Base-by-base conservation (phyloP, 2,797 vertebrate genomes). In the Pogoniulus pusillus region DNA sequence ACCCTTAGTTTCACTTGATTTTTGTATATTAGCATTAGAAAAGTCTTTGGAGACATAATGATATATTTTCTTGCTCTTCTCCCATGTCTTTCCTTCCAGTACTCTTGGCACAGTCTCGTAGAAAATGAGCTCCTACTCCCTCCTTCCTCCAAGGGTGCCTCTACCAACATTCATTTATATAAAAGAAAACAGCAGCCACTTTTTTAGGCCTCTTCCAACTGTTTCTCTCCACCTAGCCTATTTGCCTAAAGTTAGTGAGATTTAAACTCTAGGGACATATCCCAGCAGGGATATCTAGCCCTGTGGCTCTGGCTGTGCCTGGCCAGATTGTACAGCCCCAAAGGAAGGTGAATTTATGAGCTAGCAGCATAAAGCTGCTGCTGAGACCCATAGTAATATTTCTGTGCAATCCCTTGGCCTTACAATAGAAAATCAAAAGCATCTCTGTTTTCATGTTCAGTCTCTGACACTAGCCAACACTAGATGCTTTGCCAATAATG, bases 401-500 rank as follows among this genome's bases (percentile, higher is more conserved):
- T 62, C 74, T 55, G n/a, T 59, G 66, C 63, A 90, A 71, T 32
- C n/a, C 4, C 1, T 47, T 63, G 55, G 53, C 39, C 74, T 86
- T 70, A 37, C 14, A 73, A 20, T 18, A 35, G 22, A 34, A 76
- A 90, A 86, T 73, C 43, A 84, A 91, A 92, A 54, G 27, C 49
- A 64, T 43, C 39, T 91, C 49, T 76, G 75, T 84, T 82, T 82
- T 82, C 71, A 45, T 53, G 37, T 35, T 43, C 63, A 84, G 34
- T 30, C 47, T 62, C 53, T 79, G 86, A 29, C 59, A 70, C 34
- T 4, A 2, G 63, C 35, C 64, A 79, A 69, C 60, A 84, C 68
- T 75, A 86, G 78, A 76, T 90, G 71, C 57, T 86, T 82, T 82
- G 60, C 27, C 94, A 66, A 82, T 32, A 39, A 69, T 70, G 71